Conservation (phyloP, 2,797 vertebrate genomes). For the Silurus lanzhouensis region DNA sequence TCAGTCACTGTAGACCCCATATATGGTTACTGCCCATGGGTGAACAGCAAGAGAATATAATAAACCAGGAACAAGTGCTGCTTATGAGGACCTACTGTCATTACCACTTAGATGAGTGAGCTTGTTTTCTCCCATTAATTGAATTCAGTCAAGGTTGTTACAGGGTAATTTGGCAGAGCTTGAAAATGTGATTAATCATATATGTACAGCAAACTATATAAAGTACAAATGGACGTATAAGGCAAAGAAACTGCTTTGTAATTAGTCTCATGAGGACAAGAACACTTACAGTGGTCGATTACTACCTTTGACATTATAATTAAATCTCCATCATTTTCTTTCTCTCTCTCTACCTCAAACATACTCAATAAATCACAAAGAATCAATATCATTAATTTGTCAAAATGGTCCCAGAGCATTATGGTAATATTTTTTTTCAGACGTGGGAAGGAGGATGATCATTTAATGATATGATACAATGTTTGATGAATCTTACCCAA, state of each 20-base stretch:
- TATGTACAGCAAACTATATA: background rate
- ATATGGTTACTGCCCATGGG: background rate
- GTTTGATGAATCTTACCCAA: background rate
- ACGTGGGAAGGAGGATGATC: background rate
- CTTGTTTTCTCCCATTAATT: background rate
- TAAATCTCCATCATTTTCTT: background rate
- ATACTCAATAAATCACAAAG: background rate
- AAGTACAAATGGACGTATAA: background rate
- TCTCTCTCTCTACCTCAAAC: background rate
- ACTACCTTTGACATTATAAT: background rate
- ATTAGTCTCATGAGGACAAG: background rate
- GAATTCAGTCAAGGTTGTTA: background rate
- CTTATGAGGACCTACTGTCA: background rate
- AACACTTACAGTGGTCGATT: background rate
- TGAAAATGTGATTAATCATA: background rate
- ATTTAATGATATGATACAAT: background rate
- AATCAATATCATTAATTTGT: background rate
- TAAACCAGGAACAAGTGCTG: background rate
- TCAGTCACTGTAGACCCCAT: background rate
- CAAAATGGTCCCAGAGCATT: background rate
- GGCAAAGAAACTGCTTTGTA: background rate
- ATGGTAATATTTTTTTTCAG: background rate
- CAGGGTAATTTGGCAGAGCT: background rate
- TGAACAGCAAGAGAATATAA: background rate
- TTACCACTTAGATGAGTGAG: background rate